phyloP scores from a whole-genome alignment of 2,888 invertebrate species.

The Ariolimax columbianus region DNA sequence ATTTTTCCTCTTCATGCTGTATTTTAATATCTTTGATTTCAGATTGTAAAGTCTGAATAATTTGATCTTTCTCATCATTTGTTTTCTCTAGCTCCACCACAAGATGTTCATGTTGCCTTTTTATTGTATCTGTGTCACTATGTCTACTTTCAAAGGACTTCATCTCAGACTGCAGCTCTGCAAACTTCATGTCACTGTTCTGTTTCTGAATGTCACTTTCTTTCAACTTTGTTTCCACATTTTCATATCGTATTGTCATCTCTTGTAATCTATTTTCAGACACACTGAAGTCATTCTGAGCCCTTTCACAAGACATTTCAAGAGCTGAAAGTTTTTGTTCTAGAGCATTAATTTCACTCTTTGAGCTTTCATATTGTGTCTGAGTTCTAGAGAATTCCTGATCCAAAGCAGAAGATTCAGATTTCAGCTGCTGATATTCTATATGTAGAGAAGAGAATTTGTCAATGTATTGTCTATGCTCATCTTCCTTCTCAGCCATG shows the following conservation, averaged over 20 bases:
- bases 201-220: slow-evolving; percentile 39
- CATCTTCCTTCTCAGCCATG: slow-evolving; percentile 27
- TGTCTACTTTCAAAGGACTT: not conserved
- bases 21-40: not conserved
- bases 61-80: slow-evolving; percentile 41
- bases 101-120: slow-evolving; percentile 25
- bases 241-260: slow-evolving; percentile 45
- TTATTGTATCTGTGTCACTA: slow-evolving; percentile 2
- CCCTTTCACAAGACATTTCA: slow-evolving; percentile 4
- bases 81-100: slow-evolving; percentile 34
- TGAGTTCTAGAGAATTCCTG: slow-evolving; percentile 19
- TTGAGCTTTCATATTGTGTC: not conserved
- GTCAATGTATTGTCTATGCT: slow-evolving; percentile 10
- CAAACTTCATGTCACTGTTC: slow-evolving; percentile 6
- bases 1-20: not conserved
- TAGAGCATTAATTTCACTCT: slow-evolving; percentile 27
- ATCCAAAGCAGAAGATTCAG: slow-evolving; percentile 21
- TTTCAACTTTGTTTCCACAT: slow-evolving; percentile 12
- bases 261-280: slow-evolving; percentile 58
- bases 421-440: slow-evolving; percentile 30
- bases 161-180: slow-evolving; percentile 30
- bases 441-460: slow-evolving; percentile 36
- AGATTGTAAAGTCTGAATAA: not conserved
- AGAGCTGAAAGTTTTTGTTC: slow-evolving; percentile 3
- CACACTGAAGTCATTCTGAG: slow-evolving; percentile 38